Conservation (phyloP, 2,797 vertebrate species). For the Bovichtus diacanthus region DNA sequence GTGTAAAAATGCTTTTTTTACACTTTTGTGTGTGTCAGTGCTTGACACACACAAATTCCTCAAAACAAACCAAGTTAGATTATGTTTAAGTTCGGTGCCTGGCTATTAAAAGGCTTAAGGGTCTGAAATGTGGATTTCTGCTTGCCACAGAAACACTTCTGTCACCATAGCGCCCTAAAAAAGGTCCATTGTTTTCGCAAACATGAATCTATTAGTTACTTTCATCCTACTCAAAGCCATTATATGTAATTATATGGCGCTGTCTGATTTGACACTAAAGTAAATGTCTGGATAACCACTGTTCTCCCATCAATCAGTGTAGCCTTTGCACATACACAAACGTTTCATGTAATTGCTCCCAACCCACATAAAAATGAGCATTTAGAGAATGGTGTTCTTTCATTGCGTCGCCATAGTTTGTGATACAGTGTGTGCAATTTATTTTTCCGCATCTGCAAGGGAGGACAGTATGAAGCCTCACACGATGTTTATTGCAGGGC, state of each 20-base stretch:
- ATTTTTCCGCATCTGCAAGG: slow-evolving; percentile 6
- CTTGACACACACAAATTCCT: slow-evolving; percentile 4
- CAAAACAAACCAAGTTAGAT: no score
- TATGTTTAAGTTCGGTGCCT: background rate
- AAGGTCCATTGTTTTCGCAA: slow-evolving; percentile 4
- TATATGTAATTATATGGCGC: slow-evolving; percentile 25
- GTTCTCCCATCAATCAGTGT: slow-evolving; percentile 31
- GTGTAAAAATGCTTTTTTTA: slow-evolving; percentile 22
- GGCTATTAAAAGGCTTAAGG: background rate
- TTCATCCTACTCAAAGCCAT: slow-evolving; percentile 23
- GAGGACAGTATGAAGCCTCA: background rate
- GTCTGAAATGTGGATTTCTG: slow-evolving; percentile 25
- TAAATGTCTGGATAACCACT: slow-evolving; percentile 33
- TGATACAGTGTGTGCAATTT: background rate
- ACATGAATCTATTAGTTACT: slow-evolving; percentile 12
- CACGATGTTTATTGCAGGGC: background rate
- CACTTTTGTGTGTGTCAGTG: no score
- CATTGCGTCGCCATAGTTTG: no score
- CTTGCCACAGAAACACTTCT: background rate
- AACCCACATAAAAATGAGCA: slow-evolving; percentile 49
- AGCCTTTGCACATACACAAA: slow-evolving; percentile 34
- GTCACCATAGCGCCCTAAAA: background rate
- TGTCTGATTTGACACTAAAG: slow-evolving; percentile 30
- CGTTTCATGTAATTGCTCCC: slow-evolving; percentile 46
- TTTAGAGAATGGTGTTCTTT: slow-evolving; percentile 28